Evolutionary conservation across 2,888 invertebrate species (phyloP).

Genomic region (Sicus ferrugineus): DNA sequence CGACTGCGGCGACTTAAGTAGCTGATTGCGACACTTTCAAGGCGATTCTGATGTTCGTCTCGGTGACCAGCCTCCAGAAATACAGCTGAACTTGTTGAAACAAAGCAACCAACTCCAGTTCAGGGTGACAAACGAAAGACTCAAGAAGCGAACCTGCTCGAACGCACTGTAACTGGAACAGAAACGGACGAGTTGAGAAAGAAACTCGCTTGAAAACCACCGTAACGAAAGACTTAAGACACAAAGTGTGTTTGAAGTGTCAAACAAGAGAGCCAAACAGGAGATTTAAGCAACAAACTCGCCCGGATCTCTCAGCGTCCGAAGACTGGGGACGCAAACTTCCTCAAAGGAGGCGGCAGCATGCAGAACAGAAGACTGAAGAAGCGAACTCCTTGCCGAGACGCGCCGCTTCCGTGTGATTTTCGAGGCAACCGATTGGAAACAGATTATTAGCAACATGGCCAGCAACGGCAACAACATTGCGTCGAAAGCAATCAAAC

Average conservation of each 20-base stretch:
- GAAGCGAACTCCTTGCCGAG: not conserved
- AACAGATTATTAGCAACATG: constrained; percentile 28
- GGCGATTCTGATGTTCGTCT: too few species aligned
- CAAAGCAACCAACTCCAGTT: too few species aligned
- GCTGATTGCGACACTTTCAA: constrained; percentile 13
- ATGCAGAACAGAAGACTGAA: not conserved
- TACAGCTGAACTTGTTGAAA: too few species aligned
- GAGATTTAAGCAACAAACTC: constrained; percentile 17
- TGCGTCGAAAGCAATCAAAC: not conserved
- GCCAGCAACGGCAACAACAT: constrained; percentile 21
- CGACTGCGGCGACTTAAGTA: constrained; percentile 8
- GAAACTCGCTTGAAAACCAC: too few species aligned
- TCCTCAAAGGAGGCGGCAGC: not conserved
- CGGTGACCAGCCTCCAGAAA: too few species aligned
- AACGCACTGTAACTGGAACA: too few species aligned
- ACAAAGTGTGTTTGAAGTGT: not conserved
- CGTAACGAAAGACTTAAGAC: not conserved
- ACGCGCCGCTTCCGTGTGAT: not conserved
- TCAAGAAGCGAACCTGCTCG: too few species aligned
- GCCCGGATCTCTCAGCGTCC: too few species aligned
- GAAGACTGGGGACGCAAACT: not conserved
- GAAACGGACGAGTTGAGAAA: too few species aligned
- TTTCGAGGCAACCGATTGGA: constrained; percentile 25
- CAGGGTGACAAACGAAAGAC: too few species aligned
- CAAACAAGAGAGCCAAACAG: not conserved